Conservation (phyloP, 2,888 invertebrate species). For the Ganaspis brasiliensis region DNA sequence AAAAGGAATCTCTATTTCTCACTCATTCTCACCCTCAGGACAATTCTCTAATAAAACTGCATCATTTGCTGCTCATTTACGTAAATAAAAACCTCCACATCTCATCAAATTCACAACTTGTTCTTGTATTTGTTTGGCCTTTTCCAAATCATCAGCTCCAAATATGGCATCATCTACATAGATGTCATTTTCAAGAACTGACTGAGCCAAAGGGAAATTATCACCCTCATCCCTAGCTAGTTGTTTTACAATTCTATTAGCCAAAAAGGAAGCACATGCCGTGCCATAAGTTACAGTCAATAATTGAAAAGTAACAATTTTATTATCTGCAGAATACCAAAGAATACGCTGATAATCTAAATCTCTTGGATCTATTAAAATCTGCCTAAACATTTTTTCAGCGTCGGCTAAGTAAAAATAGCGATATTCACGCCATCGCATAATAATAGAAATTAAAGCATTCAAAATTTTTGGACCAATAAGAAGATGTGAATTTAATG, state of each 20-base stretch:
- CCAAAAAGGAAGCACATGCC: background rate
- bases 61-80: conserved; percentile 55
- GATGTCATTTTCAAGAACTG: background rate
- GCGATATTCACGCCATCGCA: conserved; percentile 45
- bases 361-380: conserved; percentile 53
- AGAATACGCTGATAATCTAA: conserved; percentile 63
- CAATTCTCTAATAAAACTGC: conserved; percentile 17
- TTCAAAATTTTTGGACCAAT: conserved; percentile 60
- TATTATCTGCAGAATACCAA: conserved; percentile 56
- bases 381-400: conserved; percentile 66
- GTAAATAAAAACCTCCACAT: conserved; percentile 41
- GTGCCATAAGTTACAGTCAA: background rate
- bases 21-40: conserved; percentile 33
- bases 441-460: conserved; percentile 40
- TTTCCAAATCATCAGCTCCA: conserved; percentile 34
- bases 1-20: conserved; percentile 10
- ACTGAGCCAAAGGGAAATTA: background rate
- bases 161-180: conserved; percentile 53
- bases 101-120: conserved; percentile 20
- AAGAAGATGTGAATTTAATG: conserved; percentile 61
- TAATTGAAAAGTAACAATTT: conserved; percentile 38
- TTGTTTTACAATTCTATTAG: background rate
- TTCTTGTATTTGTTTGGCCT: background rate
- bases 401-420: conserved; percentile 63
- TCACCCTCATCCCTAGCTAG: background rate